These are phyloP conservation scores for Oxyteleia sp. DNA, from an alignment of 2,888 invertebrate species.

Conservation along the genomic window DNA sequence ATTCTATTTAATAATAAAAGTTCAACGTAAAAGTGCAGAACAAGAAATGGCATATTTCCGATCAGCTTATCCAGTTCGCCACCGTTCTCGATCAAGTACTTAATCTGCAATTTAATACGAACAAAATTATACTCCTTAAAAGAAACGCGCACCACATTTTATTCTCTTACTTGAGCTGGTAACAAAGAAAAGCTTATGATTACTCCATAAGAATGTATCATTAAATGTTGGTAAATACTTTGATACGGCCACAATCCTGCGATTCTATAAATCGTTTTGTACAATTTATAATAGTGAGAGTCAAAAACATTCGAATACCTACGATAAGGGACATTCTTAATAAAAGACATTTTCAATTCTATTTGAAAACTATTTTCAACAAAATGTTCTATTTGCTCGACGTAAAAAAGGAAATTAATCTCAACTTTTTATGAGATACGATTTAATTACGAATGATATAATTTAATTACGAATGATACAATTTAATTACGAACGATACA, in stretches of 20 bases:
- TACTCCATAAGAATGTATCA: not conserved
- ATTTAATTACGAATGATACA: no score
- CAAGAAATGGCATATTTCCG: constrained; percentile 3
- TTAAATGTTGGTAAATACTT: not conserved
- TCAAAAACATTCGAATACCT: not conserved
- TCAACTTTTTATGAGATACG: no score
- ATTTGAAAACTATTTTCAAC: no score
- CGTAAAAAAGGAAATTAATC: no score
- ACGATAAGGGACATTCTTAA: not conserved
- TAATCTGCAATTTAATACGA: not conserved
- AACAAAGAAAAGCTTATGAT: not conserved
- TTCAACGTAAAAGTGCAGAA: not conserved
- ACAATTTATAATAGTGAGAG: not conserved
- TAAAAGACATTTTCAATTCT: not conserved
- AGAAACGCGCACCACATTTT: no score
- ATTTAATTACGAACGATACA: no score
- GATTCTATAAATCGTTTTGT: not conserved
- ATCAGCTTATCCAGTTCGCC: not conserved
- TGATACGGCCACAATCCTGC: not conserved
- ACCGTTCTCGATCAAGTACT: not conserved
- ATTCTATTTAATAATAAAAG: not conserved
- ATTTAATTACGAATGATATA: no score
- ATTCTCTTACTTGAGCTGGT: not conserved
- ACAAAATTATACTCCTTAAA: not conserved
- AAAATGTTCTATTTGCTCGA: no score